Percentiles rank a stretch among this genome's conserved stretches.
phyloP scores from a whole-genome alignment of 2,888 invertebrate genomes.

The Morpho achilles region DNA sequence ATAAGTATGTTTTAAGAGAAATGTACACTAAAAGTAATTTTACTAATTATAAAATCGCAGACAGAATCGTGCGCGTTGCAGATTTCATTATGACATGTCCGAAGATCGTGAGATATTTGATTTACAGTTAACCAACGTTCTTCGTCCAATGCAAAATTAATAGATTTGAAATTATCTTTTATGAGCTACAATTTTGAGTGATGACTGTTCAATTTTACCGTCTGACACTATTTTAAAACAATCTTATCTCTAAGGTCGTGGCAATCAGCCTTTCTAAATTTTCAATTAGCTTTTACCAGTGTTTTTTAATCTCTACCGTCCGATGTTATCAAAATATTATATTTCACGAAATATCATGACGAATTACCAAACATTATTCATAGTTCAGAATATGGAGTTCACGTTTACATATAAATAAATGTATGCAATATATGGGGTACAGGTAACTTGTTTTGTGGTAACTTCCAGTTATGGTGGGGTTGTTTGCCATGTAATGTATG shows the following conservation, averaged over 20 bases:
- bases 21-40: too few species aligned
- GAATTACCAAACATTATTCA: neutral
- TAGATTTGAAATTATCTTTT: constrained; percentile 5
- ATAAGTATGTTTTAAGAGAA: too few species aligned
- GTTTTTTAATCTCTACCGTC: constrained; percentile 18
- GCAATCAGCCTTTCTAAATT: constrained; percentile 26
- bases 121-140: constrained; percentile 6
- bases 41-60: too few species aligned
- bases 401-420: too few species aligned
- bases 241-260: constrained; percentile 21
- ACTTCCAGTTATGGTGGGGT: too few species aligned
- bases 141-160: neutral
- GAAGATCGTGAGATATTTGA: constrained; percentile 1
- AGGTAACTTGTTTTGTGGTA: too few species aligned
- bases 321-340: constrained; percentile 13
- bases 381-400: neutral
- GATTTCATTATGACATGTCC: neutral
- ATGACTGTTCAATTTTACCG: constrained; percentile 16
- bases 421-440: too few species aligned
- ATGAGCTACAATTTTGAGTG: constrained; percentile 6
- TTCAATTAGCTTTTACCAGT: constrained; percentile 23
- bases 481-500: too few species aligned
- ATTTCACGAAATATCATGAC: neutral
- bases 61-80: neutral
- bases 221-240: constrained; percentile 2